Percentiles rank a stretch among this genome's conserved stretches.
Conservation (phyloP, 23 tunicate genomes). For the Styela plicata region DNA sequence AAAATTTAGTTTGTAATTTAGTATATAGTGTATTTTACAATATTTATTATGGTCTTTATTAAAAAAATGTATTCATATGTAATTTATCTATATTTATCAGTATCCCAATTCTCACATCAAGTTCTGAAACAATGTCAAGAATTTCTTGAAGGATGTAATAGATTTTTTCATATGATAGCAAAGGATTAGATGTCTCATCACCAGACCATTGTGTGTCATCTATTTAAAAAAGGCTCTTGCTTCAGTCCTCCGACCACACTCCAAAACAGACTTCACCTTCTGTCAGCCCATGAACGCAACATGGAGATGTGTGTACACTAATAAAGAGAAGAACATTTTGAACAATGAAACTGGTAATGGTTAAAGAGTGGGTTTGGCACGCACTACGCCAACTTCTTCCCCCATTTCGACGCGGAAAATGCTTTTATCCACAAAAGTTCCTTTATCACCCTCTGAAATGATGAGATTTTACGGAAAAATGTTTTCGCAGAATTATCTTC, state of each 20-base stretch:
- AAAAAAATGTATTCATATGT: no score
- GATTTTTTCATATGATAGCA: background rate
- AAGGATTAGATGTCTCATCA: constrained; percentile 57
- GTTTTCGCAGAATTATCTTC: background rate
- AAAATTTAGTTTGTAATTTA: no score
- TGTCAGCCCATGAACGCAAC: background rate
- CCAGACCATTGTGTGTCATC: constrained; percentile 56
- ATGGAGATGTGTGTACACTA: background rate
- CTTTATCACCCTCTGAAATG: constrained; percentile 7
- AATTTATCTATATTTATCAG: no score
- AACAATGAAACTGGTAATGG: background rate
- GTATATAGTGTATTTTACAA: no score
- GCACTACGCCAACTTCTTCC: background rate
- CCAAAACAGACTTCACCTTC: background rate
- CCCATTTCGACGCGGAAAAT: background rate
- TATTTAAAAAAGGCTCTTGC: background rate
- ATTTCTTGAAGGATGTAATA: background rate
- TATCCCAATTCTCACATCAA: no score
- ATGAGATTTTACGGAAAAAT: constrained; percentile 7
- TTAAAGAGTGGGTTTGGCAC: background rate
- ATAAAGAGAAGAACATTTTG: background rate
- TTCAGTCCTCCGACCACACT: background rate
- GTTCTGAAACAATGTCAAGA: no score
- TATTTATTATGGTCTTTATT: no score
- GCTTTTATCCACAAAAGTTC: constrained; percentile 31